phyloP scores from a whole-genome alignment of 2,888 invertebrate species.

The Lymantria dispar region DNA sequence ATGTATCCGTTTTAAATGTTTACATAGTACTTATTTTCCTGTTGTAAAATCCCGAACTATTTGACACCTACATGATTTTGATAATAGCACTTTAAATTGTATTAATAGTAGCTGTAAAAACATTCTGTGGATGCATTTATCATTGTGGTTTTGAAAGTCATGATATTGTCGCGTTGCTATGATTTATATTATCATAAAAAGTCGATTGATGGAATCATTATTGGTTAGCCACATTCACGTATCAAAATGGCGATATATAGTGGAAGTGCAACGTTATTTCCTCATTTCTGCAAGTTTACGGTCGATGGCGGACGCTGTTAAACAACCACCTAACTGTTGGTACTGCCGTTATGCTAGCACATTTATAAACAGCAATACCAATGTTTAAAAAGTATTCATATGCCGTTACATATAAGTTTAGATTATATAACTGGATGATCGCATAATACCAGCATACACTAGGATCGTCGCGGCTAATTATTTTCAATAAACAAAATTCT shows the following conservation, averaged over 20 bases:
- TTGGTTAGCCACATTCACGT: conserved; percentile 35
- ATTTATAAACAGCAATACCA: conserved; percentile 24
- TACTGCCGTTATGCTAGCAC: conserved; percentile 47
- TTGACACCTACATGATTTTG: too few species aligned
- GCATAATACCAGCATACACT: too few species aligned
- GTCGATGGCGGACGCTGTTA: conserved; percentile 43
- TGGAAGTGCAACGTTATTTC: conserved; percentile 45
- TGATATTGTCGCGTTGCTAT: conserved; percentile 1
- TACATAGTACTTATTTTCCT: too few species aligned
- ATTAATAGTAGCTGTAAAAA: too few species aligned
- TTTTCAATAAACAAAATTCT: too few species aligned
- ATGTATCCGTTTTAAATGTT: too few species aligned
- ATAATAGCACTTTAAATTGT: too few species aligned
- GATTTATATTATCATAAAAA: conserved; percentile 22
- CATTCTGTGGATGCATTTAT: too few species aligned
- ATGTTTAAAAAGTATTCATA: conserved; percentile 15
- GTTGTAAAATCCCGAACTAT: too few species aligned
- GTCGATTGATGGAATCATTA: conserved; percentile 28
- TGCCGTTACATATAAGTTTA: conserved; percentile 26
- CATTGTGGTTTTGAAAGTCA: conserved; percentile 3
- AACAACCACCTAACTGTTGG: conserved; percentile 52
- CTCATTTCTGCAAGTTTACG: conserved; percentile 55
- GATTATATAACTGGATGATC: conserved; percentile 16
- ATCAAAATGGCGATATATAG: conserved; percentile 21
- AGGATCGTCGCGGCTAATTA: too few species aligned